Evolutionary conservation across 2,888 invertebrate genomes (phyloP), one percentile per base, ranked within the genome.

Genomic region (Listrodromus nycthemerus): DNA sequence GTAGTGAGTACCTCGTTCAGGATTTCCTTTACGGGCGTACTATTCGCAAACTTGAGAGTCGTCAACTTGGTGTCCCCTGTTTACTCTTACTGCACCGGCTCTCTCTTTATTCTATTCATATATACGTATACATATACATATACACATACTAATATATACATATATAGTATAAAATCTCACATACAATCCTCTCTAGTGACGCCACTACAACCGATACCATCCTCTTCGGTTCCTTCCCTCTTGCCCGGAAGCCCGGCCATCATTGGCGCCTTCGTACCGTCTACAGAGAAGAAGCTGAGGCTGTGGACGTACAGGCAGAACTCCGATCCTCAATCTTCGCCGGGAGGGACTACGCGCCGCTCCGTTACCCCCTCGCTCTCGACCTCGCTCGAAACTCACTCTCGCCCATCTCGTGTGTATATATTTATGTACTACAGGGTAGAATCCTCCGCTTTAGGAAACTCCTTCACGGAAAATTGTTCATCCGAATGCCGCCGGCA

Each of bases 1-100:
- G 73, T 75, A 67, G 82, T 63, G 69, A 69, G 52, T 41, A 82
- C 75, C 79, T 70, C 75, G 71, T 85, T 87, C 85, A 81, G 85
- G 82, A 87, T 89, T 86, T 84, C 83, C 87, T 87, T 85, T 85
- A 86, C 83, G 69, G 80, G 80, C 82, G 79, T 84, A 80, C 85
- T 85, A 82, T 86, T 78, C 84, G 77, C 84, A 85, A 87, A 88
- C 85, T 86, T 79, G 84, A 86, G 84, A 86, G 84, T 86, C 83
- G 86, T 87, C 86, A 85, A 86, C 85, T 88, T 80, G 74, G 63
- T 63, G 77, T 80, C 76, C 74, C 70, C 69, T 86, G 82, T 86
- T 86, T 81, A 85, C 86, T 83, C 82, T 86, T 80, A 80, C 82
- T 85, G 77, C 78, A 37, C 45, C 61, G 66, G 78, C 77, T 77